phyloP scores from a whole-genome alignment of 2,797 vertebrate species.

The Potorous gilbertii region DNA sequence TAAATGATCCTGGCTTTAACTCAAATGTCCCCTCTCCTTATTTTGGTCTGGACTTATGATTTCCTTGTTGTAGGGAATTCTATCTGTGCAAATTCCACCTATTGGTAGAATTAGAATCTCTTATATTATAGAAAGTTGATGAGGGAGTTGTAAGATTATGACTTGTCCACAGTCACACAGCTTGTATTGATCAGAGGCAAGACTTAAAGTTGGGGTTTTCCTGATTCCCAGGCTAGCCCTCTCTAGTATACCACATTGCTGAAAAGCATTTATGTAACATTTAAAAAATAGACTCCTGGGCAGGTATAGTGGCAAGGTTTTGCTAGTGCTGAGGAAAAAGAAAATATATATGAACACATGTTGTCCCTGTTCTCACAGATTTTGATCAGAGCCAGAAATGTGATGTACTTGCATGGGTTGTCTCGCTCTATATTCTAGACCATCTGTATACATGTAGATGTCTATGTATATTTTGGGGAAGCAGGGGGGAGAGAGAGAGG shows the following conservation, averaged over 20 bases:
- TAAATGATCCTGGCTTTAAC: neutral
- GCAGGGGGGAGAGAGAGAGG: neutral
- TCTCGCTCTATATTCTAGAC: neutral
- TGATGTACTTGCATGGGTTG: neutral
- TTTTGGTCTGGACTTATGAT: neutral
- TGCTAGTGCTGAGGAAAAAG: neutral
- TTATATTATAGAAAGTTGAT: neutral
- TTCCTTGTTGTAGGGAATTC: neutral
- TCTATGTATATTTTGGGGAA: neutral
- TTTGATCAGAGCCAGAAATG: neutral
- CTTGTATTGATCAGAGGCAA: neutral
- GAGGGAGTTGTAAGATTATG: neutral
- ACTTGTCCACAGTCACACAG: neutral
- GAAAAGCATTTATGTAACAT: conserved; percentile 12
- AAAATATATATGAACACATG: neutral
- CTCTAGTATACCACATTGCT: neutral
- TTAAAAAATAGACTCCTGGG: neutral
- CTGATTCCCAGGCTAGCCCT: neutral
- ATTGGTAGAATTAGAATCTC: neutral
- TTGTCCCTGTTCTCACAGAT: neutral
- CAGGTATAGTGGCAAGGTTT: neutral
- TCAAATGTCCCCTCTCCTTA: neutral
- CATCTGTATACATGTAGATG: neutral
- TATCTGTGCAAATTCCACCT: neutral
- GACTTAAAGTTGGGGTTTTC: neutral